Percentiles rank a stretch among this genome's conserved stretches.
Conservation (phyloP, 2,888 invertebrate genomes). For the Boloria euphrosyne region DNA sequence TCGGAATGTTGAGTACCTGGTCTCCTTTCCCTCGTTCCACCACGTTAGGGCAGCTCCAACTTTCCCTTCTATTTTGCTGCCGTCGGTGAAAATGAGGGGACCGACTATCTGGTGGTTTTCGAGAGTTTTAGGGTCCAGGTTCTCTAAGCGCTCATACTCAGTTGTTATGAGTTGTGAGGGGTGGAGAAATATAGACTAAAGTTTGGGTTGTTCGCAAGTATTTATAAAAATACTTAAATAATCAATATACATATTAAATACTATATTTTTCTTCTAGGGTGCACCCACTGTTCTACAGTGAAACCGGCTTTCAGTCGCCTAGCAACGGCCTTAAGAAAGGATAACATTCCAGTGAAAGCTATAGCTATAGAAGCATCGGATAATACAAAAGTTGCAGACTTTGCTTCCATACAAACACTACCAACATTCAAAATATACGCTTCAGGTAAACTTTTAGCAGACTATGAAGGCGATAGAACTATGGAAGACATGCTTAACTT, state of each 20-base stretch:
- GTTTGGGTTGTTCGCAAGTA: too few species aligned
- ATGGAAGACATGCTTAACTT: slow-evolving; percentile 81
- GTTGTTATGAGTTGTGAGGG: too few species aligned
- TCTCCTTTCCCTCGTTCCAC: too few species aligned
- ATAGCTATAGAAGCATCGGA: slow-evolving; percentile 86
- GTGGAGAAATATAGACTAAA: too few species aligned
- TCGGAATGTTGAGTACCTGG: too few species aligned
- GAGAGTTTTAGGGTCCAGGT: too few species aligned
- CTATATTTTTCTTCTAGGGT: slow-evolving; percentile 79
- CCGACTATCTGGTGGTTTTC: too few species aligned
- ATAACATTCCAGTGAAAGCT: slow-evolving; percentile 62
- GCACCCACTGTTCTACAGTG: slow-evolving; percentile 86
- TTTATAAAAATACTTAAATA: too few species aligned
- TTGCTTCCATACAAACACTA: slow-evolving; percentile 84
- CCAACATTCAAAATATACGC: slow-evolving; percentile 86
- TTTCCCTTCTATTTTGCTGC: too few species aligned
- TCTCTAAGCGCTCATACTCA: too few species aligned
- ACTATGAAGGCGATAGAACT: slow-evolving; percentile 82
- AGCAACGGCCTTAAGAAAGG: slow-evolving; percentile 73
- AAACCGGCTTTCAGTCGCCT: slow-evolving; percentile 85
- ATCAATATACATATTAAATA: neutral
- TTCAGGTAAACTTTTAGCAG: slow-evolving; percentile 75
- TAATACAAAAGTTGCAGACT: slow-evolving; percentile 81
- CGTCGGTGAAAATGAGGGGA: too few species aligned
- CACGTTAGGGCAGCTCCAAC: too few species aligned